Base-by-base conservation (phyloP, 2,113 vertebrate genomes). In the Tinamus guttatus region DNA sequence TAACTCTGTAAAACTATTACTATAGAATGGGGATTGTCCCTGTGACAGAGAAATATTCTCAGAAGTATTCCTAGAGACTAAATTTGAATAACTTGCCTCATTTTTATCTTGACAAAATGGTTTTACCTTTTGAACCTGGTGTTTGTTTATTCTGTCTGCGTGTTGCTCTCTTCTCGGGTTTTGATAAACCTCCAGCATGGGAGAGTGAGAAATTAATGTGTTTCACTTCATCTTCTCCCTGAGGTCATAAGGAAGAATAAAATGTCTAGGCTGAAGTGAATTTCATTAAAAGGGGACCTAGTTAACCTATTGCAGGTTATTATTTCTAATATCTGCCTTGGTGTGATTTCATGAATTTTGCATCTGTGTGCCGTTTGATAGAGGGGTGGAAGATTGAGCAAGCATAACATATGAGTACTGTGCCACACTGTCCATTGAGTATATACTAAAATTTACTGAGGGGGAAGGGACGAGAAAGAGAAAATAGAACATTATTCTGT, bases 21-120 rank as follows among this genome's bases (percentile, higher is more conserved):
- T 28, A 14, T 92, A 73, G 36, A 80, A 96, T 93, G 27, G 62
- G 65, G 58, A 95, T 92, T 65, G 49, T 85, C 58, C 22, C 4
- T 85, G 64, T 81, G 92, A 77, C 49, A 67, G 70, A 89, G 78
- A 65, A 92, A 56, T 79, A 62, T 73, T 77, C 71, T 92, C 51
- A 77, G 80, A 87, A 95, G 85, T 87, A 96, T 96, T 87, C 77
- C 56, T 77, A 93, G 86, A 59, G 36, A 47, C 36, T 85, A 83
- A 83, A 93, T 95, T 83, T 96, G 81, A 95, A 93, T 89, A 64
- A 89, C 27, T 90, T 89, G 45, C 86, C 32, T 89, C 59, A 92
- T 85, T 95, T 94, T 96, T 95, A 82, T 94, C 84, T 87, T 92
- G 71, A 91, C 64, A 94, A 93, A 96, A 91, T 92, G 11, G 81